Base-by-base conservation (phyloP, 2,888 invertebrate genomes). In the Caenorhabditis angaria region DNA sequence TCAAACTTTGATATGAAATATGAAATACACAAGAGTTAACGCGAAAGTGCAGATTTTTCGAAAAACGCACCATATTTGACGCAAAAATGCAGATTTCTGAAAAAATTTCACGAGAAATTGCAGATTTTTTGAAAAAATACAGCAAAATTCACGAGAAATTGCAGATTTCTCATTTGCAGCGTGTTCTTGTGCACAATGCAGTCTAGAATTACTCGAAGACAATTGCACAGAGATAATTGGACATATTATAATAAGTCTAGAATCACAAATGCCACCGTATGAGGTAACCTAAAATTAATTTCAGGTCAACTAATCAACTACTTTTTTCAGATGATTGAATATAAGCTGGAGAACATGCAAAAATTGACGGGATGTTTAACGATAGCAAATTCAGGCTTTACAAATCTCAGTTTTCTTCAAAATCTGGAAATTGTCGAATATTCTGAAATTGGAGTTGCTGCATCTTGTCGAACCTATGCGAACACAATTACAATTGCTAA, bases 331-430 rank as follows among this genome's bases (percentile, higher is more conserved):
- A 64, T 72, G 4, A 51, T 72, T 2, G 68, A 62, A 25, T 68
- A 56, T 28, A 73, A 73, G 53, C 60, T 73, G 0, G 27, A 58
- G 28, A 69, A 65, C 28, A 62, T 73, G 18, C 61, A 61, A 2
- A 64, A 59, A 28, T 57, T 73, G 1, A 28, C 55, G 6, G 73
- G 73, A 20, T 73, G 73, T 50, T 47, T 73, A 14, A 73, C 68
- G 2, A 69, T 73, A 5, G 68, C 73, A 22, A 73, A 73, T 25
- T 68, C 73, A 4, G 73, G 65, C 4, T 65, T 65, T 50, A 73
- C 73, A 18, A 53, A 27, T 24, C 65, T 73, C 12, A n/a, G 28
- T 18, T 35, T 73, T 20, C 35, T 73, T 3, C 50, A 61, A 8
- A 73, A 65, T 27, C n/a, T 73, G 8, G 27, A 61, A 61, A 47